phyloP scores from a whole-genome alignment of 2,888 invertebrate species.

The Linnaemya vulpina region DNA sequence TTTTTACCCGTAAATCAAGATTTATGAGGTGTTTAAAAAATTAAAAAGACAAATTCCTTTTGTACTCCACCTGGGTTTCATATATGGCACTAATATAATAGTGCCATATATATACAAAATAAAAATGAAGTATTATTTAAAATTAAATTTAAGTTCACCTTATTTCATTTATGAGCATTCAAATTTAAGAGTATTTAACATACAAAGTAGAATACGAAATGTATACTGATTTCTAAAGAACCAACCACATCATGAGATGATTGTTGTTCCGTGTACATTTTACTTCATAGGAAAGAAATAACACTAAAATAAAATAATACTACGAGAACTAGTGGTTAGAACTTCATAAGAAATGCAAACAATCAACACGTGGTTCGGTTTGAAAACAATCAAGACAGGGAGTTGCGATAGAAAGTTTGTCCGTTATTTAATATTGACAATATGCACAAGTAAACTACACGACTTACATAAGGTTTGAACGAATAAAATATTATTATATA shows the following conservation, averaged over 20 bases:
- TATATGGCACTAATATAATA: no score
- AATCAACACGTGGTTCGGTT: conserved; percentile 35
- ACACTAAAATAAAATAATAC: neutral
- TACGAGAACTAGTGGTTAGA: neutral
- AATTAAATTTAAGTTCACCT: neutral
- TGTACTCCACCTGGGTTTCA: no score
- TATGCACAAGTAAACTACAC: no score
- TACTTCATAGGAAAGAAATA: neutral
- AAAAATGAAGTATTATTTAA: no score
- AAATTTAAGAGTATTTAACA: neutral
- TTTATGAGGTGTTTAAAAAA: no score
- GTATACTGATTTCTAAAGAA: conserved; percentile 12
- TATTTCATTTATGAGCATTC: neutral
- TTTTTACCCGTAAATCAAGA: no score
- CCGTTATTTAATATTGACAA: no score
- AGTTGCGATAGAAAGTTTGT: conserved; percentile 3
- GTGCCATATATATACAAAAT: no score
- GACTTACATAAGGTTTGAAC: no score
- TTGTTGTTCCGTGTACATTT: neutral
- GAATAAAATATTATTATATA: no score
- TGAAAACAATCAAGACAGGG: neutral
- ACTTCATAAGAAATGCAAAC: conserved; percentile 3
- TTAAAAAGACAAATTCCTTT: no score
- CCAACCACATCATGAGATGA: conserved; percentile 16
- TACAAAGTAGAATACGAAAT: conserved; percentile 10